Base-by-base conservation (phyloP, 2,113 vertebrate genomes). In the Zeus faber region DNA sequence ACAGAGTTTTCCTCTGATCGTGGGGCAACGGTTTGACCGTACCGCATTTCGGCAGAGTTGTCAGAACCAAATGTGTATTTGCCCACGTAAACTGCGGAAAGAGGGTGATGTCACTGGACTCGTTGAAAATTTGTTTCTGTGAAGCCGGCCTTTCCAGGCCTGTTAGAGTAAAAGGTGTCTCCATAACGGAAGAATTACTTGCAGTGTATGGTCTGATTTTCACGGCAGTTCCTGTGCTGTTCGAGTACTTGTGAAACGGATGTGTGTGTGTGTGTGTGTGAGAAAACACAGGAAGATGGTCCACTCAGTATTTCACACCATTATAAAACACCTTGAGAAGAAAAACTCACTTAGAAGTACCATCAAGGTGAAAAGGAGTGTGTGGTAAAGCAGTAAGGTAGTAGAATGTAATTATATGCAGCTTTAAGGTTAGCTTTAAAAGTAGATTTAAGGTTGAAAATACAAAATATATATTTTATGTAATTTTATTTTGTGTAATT, bases 1-100 rank as follows among this genome's bases (percentile, higher is more conserved):
- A 26, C 48, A 54, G 49, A 48, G 52, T 20, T 24, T 9, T 22
- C 49, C 29, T 57, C 35, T 61, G 45, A 55, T 66, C 63, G 67
- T 24, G 58, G 58, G 45, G 72, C 76, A 66, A 49, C 23, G 17
- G 48, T 48, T 54, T 58, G n/a, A 57, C 58, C 14, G 61, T n/a
- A 39, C 18, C n/a, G 14, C 39, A 13, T 54, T 43, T 48, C 5
- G 40, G 0, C 45, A 20, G 52, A 37, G 23, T 7, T 11, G 5
- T 73, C 53, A 41, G 27, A 54, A 63, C 13, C 13, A 29, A 47
- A 41, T 10, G 41, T 59, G 11, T 62, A 48, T 59, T 54, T 43
- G 37, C 44, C 48, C 48, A 52, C 37, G 27, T 35, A 16, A 22
- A 20, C 18, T 0, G 0, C 35, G 17, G 48, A 57, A 57, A 51